Conservation (phyloP, 2,888 invertebrate species). For the Cryptocheilus praepositus region DNA sequence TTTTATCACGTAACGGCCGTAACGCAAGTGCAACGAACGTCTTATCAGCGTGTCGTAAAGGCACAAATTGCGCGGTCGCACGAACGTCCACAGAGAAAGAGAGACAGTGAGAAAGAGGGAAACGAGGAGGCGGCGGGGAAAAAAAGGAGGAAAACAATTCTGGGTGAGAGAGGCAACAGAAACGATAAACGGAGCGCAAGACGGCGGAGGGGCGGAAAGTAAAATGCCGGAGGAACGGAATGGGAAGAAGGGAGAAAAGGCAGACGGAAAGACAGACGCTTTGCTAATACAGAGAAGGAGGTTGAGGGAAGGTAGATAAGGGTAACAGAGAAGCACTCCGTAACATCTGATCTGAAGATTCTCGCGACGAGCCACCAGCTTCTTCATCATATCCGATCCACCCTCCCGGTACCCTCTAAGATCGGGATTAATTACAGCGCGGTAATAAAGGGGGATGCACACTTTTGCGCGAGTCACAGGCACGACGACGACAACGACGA, state of each 20-base stretch:
- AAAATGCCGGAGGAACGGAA: too few species aligned
- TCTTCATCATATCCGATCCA: neutral
- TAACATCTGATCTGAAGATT: too few species aligned
- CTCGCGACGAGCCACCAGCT: too few species aligned
- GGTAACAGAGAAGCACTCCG: too few species aligned
- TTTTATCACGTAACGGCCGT: constrained; percentile 12
- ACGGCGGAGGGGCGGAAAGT: too few species aligned
- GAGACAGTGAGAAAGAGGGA: neutral
- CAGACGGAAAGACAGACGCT: too few species aligned
- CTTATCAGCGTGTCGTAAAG: constrained; percentile 27
- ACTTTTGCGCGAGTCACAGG: constrained; percentile 36
- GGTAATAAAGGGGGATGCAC: constrained; percentile 48
- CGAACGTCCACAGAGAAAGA: constrained; percentile 15
- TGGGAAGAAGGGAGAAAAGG: too few species aligned
- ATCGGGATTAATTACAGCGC: constrained; percentile 51
- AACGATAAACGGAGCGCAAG: too few species aligned
- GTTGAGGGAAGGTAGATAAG: too few species aligned
- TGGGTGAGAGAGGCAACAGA: too few species aligned
- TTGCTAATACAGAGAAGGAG: too few species aligned
- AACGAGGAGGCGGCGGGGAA: neutral
- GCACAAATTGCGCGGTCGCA: constrained; percentile 16
- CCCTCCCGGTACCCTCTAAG: constrained; percentile 27
- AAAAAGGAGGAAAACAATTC: too few species aligned
- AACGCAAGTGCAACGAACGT: constrained; percentile 13
- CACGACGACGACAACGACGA: constrained; percentile 17